Conservation (phyloP, 1,140 invertebrate genomes). For the Lerema accius region DNA sequence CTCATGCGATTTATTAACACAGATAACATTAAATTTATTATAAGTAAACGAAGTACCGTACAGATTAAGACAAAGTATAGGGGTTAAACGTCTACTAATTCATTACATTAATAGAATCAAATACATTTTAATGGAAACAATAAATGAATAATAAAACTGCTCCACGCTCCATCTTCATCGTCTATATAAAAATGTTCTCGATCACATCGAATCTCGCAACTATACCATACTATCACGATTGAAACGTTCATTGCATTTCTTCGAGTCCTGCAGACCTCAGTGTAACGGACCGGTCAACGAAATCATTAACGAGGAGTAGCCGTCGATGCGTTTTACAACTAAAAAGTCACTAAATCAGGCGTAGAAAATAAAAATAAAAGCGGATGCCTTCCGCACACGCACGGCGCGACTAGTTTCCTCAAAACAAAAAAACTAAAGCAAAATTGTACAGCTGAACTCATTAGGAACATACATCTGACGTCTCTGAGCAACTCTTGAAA, state of each 20-base stretch:
- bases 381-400: slow-evolving; percentile 45
- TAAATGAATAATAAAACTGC: slow-evolving; percentile 81
- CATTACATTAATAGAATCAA: slow-evolving; percentile 11
- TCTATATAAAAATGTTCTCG: slow-evolving; percentile 59
- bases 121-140: slow-evolving; percentile 75
- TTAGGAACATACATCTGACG: slow-evolving; percentile 74
- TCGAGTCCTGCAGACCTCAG: slow-evolving; percentile 41
- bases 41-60: slow-evolving; percentile 67
- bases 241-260: slow-evolving; percentile 39
- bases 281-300: slow-evolving; percentile 35
- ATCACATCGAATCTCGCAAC: slow-evolving; percentile 45
- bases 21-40: slow-evolving; percentile 52
- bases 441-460: slow-evolving; percentile 73
- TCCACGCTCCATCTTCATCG: slow-evolving; percentile 47
- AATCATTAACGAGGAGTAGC: slow-evolving; percentile 45
- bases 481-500: slow-evolving; percentile 76
- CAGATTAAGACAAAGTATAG: slow-evolving; percentile 67
- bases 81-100: slow-evolving; percentile 61
- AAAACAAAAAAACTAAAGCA: slow-evolving; percentile 54
- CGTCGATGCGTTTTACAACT: slow-evolving; percentile 42
- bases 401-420: slow-evolving; percentile 67
- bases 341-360: slow-evolving; percentile 61
- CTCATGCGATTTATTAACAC: slow-evolving; percentile 63
- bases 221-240: slow-evolving; percentile 38
- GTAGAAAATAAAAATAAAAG: slow-evolving; percentile 54